These are phyloP conservation scores for Automeris io DNA, from an alignment of 2,888 invertebrate genomes.

Conservation along the genomic window DNA sequence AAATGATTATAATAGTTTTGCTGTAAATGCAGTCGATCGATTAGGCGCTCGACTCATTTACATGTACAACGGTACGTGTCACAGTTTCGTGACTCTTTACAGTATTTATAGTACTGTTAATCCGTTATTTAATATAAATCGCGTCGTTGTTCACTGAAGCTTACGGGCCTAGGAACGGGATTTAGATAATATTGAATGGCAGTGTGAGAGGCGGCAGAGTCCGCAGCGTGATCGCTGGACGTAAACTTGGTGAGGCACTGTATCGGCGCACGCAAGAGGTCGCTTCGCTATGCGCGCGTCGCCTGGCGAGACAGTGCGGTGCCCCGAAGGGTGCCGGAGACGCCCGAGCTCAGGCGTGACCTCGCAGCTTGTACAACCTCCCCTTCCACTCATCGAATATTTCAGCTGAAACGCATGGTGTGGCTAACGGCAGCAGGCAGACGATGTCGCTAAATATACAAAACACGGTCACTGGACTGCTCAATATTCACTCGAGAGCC, in stretches of 20 bases:
- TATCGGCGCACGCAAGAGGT: constrained; percentile 63
- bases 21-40: constrained; percentile 73
- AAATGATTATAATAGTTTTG: constrained; percentile 62
- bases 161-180: constrained; percentile 56
- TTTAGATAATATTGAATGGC: constrained; percentile 66
- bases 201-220: constrained; percentile 64
- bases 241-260: constrained; percentile 55
- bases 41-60: constrained; percentile 57
- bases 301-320: constrained; percentile 39
- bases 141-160: constrained; percentile 49
- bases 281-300: constrained; percentile 58
- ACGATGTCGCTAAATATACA: constrained; percentile 36
- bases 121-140: constrained; percentile 38
- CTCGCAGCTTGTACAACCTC: constrained; percentile 73
- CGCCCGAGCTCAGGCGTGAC: constrained; percentile 63
- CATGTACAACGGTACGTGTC: constrained; percentile 41
- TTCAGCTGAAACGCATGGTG: constrained; percentile 59
- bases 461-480: constrained; percentile 32
- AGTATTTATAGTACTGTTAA: constrained; percentile 25
- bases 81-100: constrained; percentile 28
- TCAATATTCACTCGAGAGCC: constrained; percentile 26
- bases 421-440: constrained; percentile 34
- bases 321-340: constrained; percentile 43
- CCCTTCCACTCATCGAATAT: constrained; percentile 56
- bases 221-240: constrained; percentile 66